Base-by-base conservation (phyloP, 2,888 invertebrate genomes). In the Halictus ligatus region DNA sequence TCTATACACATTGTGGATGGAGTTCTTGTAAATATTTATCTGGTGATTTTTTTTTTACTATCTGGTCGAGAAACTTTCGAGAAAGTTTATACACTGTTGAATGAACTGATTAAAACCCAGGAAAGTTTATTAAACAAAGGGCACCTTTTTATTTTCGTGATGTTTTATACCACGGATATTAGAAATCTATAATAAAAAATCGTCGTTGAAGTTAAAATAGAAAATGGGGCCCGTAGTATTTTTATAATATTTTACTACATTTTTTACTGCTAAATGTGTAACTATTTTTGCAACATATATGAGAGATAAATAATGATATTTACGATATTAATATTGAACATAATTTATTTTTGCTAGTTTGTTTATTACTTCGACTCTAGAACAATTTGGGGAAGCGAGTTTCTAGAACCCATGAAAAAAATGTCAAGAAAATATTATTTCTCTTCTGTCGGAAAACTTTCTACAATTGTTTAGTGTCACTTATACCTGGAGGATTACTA, bases 1-100 rank as follows among this genome's bases (percentile, higher is more conserved):
- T 64, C 25, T 50, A 21, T 35, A 50, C 35, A 46, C 15, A 50
- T 58, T 54, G 50, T 29, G 13, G n/a, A 73, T 69, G 35, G 35
- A 54, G 35, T 54, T 74, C n/a, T 67, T n/a, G 46, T 54, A 29
- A 64, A 64, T 29, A 76, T 48, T 84, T 83, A 12, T 72, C 13
- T n/a, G 8, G 18, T 40, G 18, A 18, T 64, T 21, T 40, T 2
- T 58, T 58, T 40, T 60, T 40, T 46, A 25, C 29, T n/a, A 43
- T 15, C 15, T 64, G 64, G 15, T 64, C 58, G n/a, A 58, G 15
- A 64, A 64, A 64, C 64, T n/a, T 1, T 13, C 8, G 8, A 29
- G 43, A 78, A 67, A 48, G 12, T 29, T 25, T 78, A 29, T 35
- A 43, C 21, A n/a, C 29, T 18, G 29, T 18, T 50, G 50, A 35